Base-by-base conservation (phyloP, 1,140 invertebrate genomes). In the Rhopalosiphum maidis region DNA sequence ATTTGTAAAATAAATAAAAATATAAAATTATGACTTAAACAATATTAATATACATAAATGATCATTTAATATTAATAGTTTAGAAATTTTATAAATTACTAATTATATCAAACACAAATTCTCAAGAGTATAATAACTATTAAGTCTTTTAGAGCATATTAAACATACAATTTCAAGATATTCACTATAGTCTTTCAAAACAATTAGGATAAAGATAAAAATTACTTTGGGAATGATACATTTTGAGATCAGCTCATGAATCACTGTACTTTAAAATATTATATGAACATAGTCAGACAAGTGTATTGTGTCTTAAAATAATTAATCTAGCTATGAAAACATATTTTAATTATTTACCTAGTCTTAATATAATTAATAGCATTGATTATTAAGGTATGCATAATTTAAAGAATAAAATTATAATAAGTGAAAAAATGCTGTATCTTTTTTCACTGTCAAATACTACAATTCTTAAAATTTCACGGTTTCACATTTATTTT, bases 221-320 rank as follows among this genome's bases (percentile, higher is more conserved):
- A 86, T 86, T 86, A 43, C 60, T 68, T 68, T 86, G 85, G 85
- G 85, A 86, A 86, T 30, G 85, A 86, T 46, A 86, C 37, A 86
- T 30, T 86, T 43, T 86, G 85, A 86, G 85, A 86, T 86, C 85
- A 86, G 37, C 83, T 41, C 41, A 46, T 30, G 25, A 86, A 86
- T 30, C 9, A 43, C 85, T 86, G 85, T 18, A 86, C 23, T 86
- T 43, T 3, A 86, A 86, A 86, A 86, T 43, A 85, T 85, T 46
- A 43, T 41, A n/a, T 30, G 43, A 86, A 86, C 25, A 46, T 25
- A 30, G 25, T 86, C 41, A 86, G 41, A 86, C 41, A 46, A 46
- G 11, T 18, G 3, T 43, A 25, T 9, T 2, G 15, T 41, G 37
- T 46, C 85, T 86, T 86, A 43, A 43, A n/a, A 30, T 11, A 41